Conservation (phyloP, 2,888 invertebrate genomes). For the Oxyteleia sp. region DNA sequence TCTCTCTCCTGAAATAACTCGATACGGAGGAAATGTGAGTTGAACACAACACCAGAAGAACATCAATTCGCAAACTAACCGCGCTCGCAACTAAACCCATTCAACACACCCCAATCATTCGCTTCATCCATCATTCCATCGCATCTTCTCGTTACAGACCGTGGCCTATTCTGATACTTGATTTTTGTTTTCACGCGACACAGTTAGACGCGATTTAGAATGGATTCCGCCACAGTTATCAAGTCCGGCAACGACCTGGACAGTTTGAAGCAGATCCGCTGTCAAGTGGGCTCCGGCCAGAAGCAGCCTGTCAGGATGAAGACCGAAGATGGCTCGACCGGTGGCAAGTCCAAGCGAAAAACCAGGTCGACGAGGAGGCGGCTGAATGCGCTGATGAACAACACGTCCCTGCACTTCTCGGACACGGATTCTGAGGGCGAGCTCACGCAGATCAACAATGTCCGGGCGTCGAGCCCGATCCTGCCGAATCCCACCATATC, state of each 20-base stretch:
- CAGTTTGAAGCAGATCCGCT: slow-evolving; percentile 72
- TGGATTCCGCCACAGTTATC: slow-evolving; percentile 50
- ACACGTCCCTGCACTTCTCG: slow-evolving; percentile 85
- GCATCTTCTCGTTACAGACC: not conserved
- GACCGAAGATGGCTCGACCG: slow-evolving; percentile 49
- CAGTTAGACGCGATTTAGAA: slow-evolving; percentile 56
- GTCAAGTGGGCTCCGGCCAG: slow-evolving; percentile 68
- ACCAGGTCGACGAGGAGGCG: slow-evolving; percentile 83
- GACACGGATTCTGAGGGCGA: slow-evolving; percentile 87
- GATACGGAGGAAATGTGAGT: slow-evolving; percentile 58
- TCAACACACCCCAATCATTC: slow-evolving; percentile 31
- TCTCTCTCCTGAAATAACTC: slow-evolving; percentile 53
- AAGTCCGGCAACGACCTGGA: slow-evolving; percentile 63
- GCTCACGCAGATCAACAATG: slow-evolving; percentile 75
- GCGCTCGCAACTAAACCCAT: slow-evolving; percentile 19
- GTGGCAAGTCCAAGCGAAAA: slow-evolving; percentile 83
- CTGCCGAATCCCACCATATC: slow-evolving; percentile 82
- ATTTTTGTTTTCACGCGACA: slow-evolving; percentile 60
- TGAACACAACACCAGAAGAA: slow-evolving; percentile 44
- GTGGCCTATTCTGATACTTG: slow-evolving; percentile 43
- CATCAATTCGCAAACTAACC: slow-evolving; percentile 42
- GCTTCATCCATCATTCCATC: slow-evolving; percentile 39
- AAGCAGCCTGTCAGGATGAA: slow-evolving; percentile 39
- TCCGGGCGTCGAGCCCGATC: too few relatives aligned
- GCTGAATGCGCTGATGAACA: slow-evolving; percentile 85